These are phyloP conservation scores for Coluber constrictor DNA, from an alignment of 2,797 vertebrate genomes.

Conservation along the genomic window DNA sequence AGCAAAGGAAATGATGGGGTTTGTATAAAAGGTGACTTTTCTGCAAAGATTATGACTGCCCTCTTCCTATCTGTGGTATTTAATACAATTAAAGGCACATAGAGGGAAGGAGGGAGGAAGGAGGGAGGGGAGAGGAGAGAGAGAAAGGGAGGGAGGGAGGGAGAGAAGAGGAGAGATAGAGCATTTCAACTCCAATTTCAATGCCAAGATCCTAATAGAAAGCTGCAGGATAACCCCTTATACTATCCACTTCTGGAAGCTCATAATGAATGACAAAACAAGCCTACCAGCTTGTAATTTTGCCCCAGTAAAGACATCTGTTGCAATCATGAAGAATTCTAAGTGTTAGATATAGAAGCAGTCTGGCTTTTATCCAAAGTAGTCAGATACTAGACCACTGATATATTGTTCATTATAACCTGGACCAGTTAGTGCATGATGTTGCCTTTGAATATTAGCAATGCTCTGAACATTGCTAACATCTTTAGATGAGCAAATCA, in stretches of 20 bases:
- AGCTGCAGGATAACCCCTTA: neutral
- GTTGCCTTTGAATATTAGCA: neutral
- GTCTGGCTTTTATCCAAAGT: neutral
- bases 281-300: neutral
- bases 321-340: neutral
- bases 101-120: neutral
- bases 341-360: neutral
- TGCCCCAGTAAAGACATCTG: neutral
- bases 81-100: neutral
- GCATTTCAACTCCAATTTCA: neutral
- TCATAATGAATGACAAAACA: neutral
- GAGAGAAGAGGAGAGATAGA: neutral
- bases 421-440: neutral
- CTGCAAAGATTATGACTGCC: neutral
- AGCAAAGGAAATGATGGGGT: neutral
- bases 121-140: no score
- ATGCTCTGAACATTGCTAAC: neutral
- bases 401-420: neutral
- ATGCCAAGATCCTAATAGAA: neutral
- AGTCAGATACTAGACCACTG: neutral
- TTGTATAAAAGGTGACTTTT: neutral
- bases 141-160: neutral
- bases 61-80: no score
- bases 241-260: neutral
- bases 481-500: neutral